A percentile compares a stretch with the other conserved stretches of the same genome.
These are phyloP conservation scores for Stigmatopora argus DNA, from an alignment of 2,113 vertebrate species.

Conservation along the genomic window DNA sequence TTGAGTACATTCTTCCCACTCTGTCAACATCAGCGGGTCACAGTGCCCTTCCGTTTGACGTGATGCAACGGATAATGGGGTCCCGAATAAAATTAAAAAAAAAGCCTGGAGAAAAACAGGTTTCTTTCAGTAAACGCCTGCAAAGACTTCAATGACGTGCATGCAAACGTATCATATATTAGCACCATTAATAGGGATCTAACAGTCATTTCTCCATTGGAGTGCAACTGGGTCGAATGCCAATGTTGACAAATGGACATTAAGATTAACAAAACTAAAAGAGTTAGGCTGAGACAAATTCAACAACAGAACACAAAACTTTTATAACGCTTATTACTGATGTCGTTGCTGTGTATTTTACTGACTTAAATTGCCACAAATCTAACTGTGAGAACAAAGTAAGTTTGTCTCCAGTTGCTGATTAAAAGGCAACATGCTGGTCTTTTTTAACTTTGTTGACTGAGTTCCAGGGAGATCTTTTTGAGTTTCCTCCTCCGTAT, in stretches of 20 bases:
- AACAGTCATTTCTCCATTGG: too few relatives aligned
- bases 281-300: background rate
- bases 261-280: too few relatives aligned
- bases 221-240: too few relatives aligned
- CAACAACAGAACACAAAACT: background rate
- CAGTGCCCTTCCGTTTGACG: background rate
- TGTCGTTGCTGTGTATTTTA: background rate
- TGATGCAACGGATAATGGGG: background rate
- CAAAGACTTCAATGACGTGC: background rate
- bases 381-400: background rate
- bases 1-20: constrained; percentile 26
- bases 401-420: background rate
- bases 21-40: constrained; percentile 32
- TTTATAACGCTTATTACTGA: background rate
- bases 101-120: background rate
- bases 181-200: background rate
- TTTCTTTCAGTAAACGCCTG: too few relatives aligned
- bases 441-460: background rate
- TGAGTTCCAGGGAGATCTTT: constrained; percentile 14
- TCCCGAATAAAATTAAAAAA: background rate
- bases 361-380: background rate
- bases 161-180: background rate
- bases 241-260: too few relatives aligned
- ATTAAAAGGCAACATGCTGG: background rate
- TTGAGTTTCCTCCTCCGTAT: constrained; percentile 9